Conservation (phyloP, 2,888 invertebrate genomes). For the Phengaris alcon region DNA sequence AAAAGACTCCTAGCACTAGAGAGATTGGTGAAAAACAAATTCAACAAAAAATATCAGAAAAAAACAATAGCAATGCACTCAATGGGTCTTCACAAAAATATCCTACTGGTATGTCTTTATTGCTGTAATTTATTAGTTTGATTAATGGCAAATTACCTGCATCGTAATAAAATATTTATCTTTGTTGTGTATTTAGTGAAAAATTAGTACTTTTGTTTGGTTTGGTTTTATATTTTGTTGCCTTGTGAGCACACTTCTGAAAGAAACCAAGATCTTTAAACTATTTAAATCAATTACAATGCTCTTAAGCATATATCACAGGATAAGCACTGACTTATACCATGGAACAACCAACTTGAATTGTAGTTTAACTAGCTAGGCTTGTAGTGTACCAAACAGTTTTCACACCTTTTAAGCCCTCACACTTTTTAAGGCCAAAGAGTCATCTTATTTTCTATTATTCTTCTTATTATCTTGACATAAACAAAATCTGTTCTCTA, state of each 20-base stretch:
- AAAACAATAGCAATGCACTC: slow-evolving; percentile 59
- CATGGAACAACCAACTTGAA: background rate
- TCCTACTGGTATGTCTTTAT: slow-evolving; percentile 65
- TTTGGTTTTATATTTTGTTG: no score
- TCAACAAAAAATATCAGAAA: slow-evolving; percentile 64
- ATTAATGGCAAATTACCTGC: background rate
- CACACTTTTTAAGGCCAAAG: background rate
- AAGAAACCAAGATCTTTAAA: no score
- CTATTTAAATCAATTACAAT: no score
- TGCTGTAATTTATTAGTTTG: slow-evolving; percentile 14
- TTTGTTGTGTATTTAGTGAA: no score
- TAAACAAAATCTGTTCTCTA: no score
- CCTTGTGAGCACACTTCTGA: no score
- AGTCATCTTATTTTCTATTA: background rate
- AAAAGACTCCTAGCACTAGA: slow-evolving; percentile 66
- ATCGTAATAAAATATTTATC: background rate
- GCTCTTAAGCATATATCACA: no score
- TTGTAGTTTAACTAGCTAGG: background rate
- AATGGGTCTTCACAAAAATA: slow-evolving; percentile 70
- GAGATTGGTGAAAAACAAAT: slow-evolving; percentile 53
- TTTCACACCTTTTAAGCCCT: background rate
- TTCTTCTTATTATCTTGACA: no score
- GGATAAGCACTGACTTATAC: no score
- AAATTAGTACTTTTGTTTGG: no score
- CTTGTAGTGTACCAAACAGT: background rate